Conservation (phyloP, 2,797 vertebrate genomes). For the Syngnathus acus region DNA sequence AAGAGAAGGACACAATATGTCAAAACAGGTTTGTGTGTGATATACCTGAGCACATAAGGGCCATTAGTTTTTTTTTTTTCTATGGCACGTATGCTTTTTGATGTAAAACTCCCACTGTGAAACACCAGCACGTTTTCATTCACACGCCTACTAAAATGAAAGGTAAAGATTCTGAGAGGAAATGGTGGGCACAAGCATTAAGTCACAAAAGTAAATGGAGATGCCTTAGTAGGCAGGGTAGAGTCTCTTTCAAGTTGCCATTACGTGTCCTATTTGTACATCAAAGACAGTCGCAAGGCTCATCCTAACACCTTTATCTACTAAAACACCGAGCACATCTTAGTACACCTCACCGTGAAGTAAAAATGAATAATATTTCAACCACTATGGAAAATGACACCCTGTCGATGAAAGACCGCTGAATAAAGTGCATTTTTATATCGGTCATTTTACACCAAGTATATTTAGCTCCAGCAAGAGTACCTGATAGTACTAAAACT, state of each 20-base stretch:
- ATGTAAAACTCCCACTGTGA: conserved; percentile 21
- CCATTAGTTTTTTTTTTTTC: conserved; percentile 14
- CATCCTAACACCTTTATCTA: conserved; percentile 62
- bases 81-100: conserved; percentile 19
- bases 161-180: conserved; percentile 38
- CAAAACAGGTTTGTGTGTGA: background rate
- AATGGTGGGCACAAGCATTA: conserved; percentile 38
- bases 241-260: conserved; percentile 69
- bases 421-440: background rate
- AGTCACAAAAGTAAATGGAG: conserved; percentile 57
- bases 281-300: conserved; percentile 61
- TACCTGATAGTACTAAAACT: background rate
- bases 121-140: conserved; percentile 12
- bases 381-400: conserved; percentile 10
- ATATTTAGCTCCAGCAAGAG: background rate
- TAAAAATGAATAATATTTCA: background rate
- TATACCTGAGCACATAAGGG: background rate
- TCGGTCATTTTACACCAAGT: background rate
- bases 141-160: conserved; percentile 22
- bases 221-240: conserved; percentile 56
- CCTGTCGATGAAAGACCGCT: conserved; percentile 27
- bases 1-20: background rate
- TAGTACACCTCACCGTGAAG: conserved; percentile 17
- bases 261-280: conserved; percentile 61
- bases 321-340: conserved; percentile 33